Conservation (phyloP, 2,888 invertebrate species). For the Euproctis similis region DNA sequence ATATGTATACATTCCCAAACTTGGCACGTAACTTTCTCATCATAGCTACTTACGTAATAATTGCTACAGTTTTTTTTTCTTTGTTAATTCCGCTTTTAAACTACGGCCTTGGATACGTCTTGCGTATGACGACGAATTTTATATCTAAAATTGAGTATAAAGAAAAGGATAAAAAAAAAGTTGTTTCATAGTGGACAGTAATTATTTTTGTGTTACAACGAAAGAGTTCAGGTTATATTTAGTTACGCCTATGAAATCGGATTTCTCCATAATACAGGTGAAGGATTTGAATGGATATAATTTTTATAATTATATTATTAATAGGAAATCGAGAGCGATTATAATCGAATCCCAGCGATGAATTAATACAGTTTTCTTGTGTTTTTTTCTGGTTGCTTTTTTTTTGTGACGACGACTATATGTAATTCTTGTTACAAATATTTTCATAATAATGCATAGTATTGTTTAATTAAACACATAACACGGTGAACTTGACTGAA, state of each 20-base stretch:
- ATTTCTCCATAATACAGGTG: constrained; percentile 22
- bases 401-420: constrained; percentile 7
- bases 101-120: constrained; percentile 54
- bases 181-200: not conserved
- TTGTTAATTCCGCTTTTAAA: constrained; percentile 45
- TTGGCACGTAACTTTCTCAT: constrained; percentile 54
- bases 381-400: constrained; percentile 10
- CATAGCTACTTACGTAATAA: constrained; percentile 44
- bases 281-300: constrained; percentile 20
- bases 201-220: constrained; percentile 28
- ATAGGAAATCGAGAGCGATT: constrained; percentile 7
- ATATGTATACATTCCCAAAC: constrained; percentile 26
- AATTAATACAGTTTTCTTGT: constrained; percentile 12
- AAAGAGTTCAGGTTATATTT: constrained; percentile 34
- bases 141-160: constrained; percentile 45
- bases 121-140: constrained; percentile 42
- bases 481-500: not conserved
- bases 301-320: constrained; percentile 13
- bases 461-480: constrained; percentile 1
- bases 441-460: constrained; percentile 9
- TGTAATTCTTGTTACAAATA: constrained; percentile 4
- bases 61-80: constrained; percentile 53
- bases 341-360: constrained; percentile 10
- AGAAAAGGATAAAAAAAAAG: constrained; percentile 29
- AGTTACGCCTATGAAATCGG: constrained; percentile 37